Base-by-base conservation (phyloP, 1,140 invertebrate species). In the Drosophila novamexicana region DNA sequence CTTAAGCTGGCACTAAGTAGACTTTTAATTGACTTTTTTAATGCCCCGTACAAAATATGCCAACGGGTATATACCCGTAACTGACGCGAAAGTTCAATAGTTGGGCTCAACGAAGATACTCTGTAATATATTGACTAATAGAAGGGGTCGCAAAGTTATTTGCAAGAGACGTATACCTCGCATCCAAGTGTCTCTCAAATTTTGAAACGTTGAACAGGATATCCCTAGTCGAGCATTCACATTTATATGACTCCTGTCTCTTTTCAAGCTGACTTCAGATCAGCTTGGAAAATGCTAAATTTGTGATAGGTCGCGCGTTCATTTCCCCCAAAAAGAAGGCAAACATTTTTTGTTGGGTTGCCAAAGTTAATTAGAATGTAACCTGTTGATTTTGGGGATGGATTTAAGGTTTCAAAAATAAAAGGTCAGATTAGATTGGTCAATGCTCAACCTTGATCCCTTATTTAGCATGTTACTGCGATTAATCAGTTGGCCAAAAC, bases 301-400 rank as follows among this genome's bases (percentile, higher is more conserved):
- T 66, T 40, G 36, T 42, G 63, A 47, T 29, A 32, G n/a, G 10
- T 32, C 12, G 29, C 4, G 4, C 22, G 22, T 29, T 34, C 44
- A 16, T 47, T 47, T 18, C 37, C 39, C 22, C 9, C 2, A 62
- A 45, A 67, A 81, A 77, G 75, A 79, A 81, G 82, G 78, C 68
- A 75, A 81, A 76, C 66, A 71, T 70, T 73, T 68, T 70, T 50
- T 22, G 64, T 50, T 22, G 64, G 57, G 69, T 61, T 73, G 81
- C 84, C 78, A 83, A 73, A 77, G 78, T 84, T 85, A 85, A 85
- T 85, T 85, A 85, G 81, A 86, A 86, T 75, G 78, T 74, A 49
- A 81, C 81, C 75, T 74, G 73, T 59, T 68, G 81, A 86, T 74
- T 67, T 73, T 40, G 39, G 47, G 44, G 62, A 49, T 42, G 49